Conservation (phyloP, 2,113 vertebrate species). For the Plectropomus leopardus region DNA sequence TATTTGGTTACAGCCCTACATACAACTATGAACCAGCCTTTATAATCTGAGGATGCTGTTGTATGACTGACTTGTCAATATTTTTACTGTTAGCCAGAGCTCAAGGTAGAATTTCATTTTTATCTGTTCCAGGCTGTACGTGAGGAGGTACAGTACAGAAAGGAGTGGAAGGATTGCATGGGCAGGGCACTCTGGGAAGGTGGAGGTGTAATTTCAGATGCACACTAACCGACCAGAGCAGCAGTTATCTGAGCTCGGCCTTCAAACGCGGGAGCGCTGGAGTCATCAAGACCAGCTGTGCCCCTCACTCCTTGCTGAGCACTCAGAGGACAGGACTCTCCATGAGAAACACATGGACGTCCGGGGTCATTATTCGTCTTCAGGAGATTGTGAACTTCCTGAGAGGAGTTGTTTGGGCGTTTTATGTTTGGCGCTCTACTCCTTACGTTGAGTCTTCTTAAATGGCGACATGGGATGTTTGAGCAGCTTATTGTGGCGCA, state of each 20-base stretch:
- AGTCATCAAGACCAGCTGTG: constrained; percentile 77
- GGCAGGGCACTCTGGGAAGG: constrained; percentile 55
- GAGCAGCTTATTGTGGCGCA: constrained; percentile 51
- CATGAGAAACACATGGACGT: constrained; percentile 44
- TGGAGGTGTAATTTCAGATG: constrained; percentile 83
- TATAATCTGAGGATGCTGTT: too few relatives aligned
- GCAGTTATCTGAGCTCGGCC: constrained; percentile 77
- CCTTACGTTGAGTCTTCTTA: constrained; percentile 23
- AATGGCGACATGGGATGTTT: constrained; percentile 25
- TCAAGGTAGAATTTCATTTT: constrained; percentile 15
- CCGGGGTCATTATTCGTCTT: constrained; percentile 41
- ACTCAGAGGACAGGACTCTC: constrained; percentile 27
- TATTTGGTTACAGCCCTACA: too few relatives aligned
- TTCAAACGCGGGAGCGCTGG: constrained; percentile 59
- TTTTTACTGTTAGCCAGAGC: background rate
- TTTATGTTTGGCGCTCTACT: constrained; percentile 4
- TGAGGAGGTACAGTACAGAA: constrained; percentile 25
- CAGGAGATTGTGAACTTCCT: constrained; percentile 41
- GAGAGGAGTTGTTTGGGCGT: background rate
- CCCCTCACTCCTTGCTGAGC: constrained; percentile 64
- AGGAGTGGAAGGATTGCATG: constrained; percentile 12
- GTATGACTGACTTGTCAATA: background rate
- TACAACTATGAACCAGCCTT: too few relatives aligned
- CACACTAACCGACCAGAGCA: constrained; percentile 51
- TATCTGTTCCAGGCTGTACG: constrained; percentile 24